Conservation (phyloP, 2,888 invertebrate genomes). For the Chrysomela aeneicollis region DNA sequence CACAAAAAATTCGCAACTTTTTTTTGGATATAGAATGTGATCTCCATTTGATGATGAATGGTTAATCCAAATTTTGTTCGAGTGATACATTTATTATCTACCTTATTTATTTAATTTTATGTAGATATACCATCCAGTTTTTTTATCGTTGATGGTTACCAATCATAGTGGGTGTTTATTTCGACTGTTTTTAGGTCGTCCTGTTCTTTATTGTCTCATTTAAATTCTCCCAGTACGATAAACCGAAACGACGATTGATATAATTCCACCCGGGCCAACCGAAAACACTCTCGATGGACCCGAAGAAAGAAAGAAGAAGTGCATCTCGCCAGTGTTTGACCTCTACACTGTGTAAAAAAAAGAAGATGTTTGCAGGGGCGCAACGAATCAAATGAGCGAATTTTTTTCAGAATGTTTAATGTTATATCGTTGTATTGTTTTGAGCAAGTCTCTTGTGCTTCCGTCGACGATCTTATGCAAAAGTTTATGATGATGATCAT, state of each 20-base stretch:
- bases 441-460: no score
- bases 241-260: not conserved
- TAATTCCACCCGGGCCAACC: conserved; percentile 1
- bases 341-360: not conserved
- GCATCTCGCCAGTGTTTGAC: conserved; percentile 1
- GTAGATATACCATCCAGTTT: not conserved
- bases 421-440: no score
- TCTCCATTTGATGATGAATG: no score
- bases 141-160: not conserved
- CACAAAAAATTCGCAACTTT: no score
- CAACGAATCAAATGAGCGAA: no score
- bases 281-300: not conserved
- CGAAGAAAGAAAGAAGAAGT: not conserved
- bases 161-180: conserved; percentile 7
- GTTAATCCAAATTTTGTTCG: no score
- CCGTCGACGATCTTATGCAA: no score
- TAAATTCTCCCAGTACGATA: not conserved
- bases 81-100: no score
- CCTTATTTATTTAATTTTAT: not conserved
- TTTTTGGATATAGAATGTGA: no score
- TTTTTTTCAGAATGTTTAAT: no score
- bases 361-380: not conserved
- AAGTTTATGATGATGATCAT: no score
- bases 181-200: not conserved
- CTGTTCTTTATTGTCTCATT: conserved; percentile 2